Conservation (phyloP, 2,888 invertebrate genomes). For the Nephrotoma appendiculata region DNA sequence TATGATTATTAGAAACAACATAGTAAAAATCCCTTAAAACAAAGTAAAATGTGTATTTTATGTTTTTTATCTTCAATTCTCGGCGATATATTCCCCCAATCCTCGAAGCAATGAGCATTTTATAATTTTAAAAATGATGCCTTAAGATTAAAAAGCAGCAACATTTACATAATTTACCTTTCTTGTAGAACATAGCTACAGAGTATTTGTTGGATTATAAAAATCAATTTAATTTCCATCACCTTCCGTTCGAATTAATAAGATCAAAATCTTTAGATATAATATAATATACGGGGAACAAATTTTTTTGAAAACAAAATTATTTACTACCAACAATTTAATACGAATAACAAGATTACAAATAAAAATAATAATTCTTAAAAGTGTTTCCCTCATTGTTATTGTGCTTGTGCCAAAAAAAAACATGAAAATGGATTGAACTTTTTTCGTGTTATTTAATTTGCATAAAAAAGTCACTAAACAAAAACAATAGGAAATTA, state of each 20-base stretch:
- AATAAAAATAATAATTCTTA: background rate
- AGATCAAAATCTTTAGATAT: background rate
- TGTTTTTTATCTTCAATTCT: background rate
- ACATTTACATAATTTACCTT: background rate
- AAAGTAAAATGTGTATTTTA: background rate
- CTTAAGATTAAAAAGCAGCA: background rate
- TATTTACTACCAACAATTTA: background rate
- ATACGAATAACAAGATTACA: background rate
- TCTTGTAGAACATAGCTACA: background rate
- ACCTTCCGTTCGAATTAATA: background rate
- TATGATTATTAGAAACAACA: background rate
- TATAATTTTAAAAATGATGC: background rate
- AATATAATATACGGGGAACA: background rate
- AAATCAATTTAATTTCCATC: background rate
- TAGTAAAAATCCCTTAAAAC: background rate
- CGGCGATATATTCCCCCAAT: background rate
- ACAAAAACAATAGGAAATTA: slow-evolving; percentile 4
- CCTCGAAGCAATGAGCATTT: background rate
- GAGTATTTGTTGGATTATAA: background rate
- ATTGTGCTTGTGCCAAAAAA: background rate
- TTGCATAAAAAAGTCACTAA: slow-evolving; percentile 5
- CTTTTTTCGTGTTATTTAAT: background rate
- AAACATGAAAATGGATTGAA: background rate
- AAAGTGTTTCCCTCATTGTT: background rate
- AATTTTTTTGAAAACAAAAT: background rate